phyloP scores from a whole-genome alignment of 2,797 vertebrate species.

The Rhynchotus rufescens region DNA sequence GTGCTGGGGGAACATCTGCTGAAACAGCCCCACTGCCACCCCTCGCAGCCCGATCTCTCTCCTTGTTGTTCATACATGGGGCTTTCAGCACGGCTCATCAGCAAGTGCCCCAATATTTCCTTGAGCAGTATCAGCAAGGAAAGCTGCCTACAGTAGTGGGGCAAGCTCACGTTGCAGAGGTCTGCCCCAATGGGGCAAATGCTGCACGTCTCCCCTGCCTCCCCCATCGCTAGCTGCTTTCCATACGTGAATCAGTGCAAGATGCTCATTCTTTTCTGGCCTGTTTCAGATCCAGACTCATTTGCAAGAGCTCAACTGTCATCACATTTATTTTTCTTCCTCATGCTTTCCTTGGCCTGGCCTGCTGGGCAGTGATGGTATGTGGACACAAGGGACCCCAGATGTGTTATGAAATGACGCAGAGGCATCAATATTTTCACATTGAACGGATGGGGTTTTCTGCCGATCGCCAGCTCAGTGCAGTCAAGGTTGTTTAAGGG shows the following conservation, averaged over 20 bases:
- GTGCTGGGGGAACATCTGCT: background rate
- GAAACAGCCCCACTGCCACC: background rate
- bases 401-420: background rate
- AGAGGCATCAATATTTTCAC: background rate
- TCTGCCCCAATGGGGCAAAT: constrained; percentile 5
- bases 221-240: rapidly evolving
- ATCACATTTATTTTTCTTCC: constrained; percentile 56
- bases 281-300: constrained; percentile 17
- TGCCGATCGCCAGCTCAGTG: background rate
- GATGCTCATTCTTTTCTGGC: constrained; percentile 19
- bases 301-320: constrained; percentile 40
- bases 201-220: background rate
- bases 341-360: constrained; percentile 19
- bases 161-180: constrained; percentile 37
- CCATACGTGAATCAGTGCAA: rapidly evolving
- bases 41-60: background rate
- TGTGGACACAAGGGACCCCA: background rate
- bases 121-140: constrained; percentile 12
- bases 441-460: background rate
- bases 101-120: constrained; percentile 1
- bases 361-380: constrained; percentile 5
- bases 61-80: background rate
- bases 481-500: constrained; percentile 25
- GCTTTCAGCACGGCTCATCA: background rate
- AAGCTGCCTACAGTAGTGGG: background rate